These are phyloP conservation scores for Glyphotaelius pellucidus DNA, from an alignment of 2,888 invertebrate genomes.

Conservation along the genomic window DNA sequence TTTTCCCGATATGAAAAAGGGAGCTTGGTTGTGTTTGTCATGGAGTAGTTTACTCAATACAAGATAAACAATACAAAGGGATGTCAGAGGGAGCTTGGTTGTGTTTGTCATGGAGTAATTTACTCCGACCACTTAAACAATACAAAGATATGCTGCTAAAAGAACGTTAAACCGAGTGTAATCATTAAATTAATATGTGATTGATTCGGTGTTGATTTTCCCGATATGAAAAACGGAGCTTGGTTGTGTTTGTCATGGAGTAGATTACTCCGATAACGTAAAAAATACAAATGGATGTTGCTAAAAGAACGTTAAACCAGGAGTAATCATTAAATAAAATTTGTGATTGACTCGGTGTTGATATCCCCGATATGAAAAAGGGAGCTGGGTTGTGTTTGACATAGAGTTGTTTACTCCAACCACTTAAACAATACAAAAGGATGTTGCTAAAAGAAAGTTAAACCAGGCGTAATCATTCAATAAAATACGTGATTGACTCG, in stretches of 20 bases:
- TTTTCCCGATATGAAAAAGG: background rate
- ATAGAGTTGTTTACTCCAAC: background rate
- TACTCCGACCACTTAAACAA: background rate
- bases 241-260: background rate
- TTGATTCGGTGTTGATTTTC: background rate
- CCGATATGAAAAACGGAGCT: background rate
- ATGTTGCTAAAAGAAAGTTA: too few relatives aligned
- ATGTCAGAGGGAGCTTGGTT: background rate
- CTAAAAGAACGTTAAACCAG: too few relatives aligned
- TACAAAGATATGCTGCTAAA: background rate
- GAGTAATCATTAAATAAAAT: too few relatives aligned
- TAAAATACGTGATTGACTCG: too few relatives aligned
- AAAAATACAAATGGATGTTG: background rate
- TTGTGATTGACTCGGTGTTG: background rate
- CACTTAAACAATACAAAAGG: background rate
- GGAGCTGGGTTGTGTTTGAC: background rate
- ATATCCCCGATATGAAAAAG: background rate
- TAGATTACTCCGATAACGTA: background rate
- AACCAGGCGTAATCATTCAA: too few relatives aligned
- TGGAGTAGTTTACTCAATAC: background rate
- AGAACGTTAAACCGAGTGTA: too few relatives aligned
- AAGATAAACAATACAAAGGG: background rate
- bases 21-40: background rate
- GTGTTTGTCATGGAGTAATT: background rate
- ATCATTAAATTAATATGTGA: background rate